Base-by-base conservation (phyloP, 2,888 invertebrate genomes). In the Drosophila mayaguana region DNA sequence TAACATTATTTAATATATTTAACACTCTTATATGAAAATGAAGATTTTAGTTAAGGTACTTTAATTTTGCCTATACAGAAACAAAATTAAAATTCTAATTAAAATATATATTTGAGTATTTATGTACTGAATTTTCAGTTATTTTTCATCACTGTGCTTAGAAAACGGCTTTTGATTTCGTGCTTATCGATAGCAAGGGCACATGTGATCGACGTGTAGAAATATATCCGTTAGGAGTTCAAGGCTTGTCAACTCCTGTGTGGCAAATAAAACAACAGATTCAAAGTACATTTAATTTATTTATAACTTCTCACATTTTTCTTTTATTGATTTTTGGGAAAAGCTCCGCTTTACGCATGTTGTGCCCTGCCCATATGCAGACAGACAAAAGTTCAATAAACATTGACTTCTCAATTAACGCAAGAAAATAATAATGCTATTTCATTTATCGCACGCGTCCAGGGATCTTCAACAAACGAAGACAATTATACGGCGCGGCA, bases 381-480 rank as follows among this genome's bases (percentile, higher is more conserved):
- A 50, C 20, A 63, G 28, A 42, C 59, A 36, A 50, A 51, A 56
- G 12, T 59, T 50, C 50, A 72, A 57, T 63, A 63, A 42, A 71
- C 42, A 60, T 64, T 61, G 32, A 40, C n/a, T 42, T 48, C 54
- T 53, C 50, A 43, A 14, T 14, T 9, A 65, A 63, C 45, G 20
- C 38, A 64, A 59, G 55, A 56, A 48, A 63, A 38, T 51, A 57
- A 64, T 68, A 83, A 80, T 70, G 67, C 67, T 59, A 66, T 66
- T 69, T 63, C 14, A 57, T 67, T 48, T 79, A 79, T 79, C 59
- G 67, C 55, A 40, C 46, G 56, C 60, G 56, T 22, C 45, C 45
- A 40, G 18, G 18, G 28, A 59, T 81, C 81, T 81, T 81, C 81
- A 85, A 82, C 83, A 85, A 81, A 81, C 81, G 86, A 81, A 81